Evolutionary conservation across 2,113 vertebrate genomes (phyloP), one percentile per base, ranked within the genome.

Genomic region (Mormoops blainvillei): DNA sequence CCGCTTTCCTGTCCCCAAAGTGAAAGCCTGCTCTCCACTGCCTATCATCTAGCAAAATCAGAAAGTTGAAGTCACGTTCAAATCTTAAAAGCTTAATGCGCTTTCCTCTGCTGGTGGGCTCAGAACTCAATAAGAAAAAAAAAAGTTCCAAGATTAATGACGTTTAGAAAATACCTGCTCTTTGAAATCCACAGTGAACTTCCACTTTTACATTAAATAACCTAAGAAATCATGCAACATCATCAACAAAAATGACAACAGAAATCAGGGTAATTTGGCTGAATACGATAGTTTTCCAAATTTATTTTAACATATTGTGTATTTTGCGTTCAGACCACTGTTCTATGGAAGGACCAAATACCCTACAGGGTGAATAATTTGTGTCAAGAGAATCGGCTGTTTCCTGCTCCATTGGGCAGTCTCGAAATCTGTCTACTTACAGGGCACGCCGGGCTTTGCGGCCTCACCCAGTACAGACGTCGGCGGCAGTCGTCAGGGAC

Each of bases 61-160:
- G 87, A 93, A 74, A 54, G 56, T 41, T n/a, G 76, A 93, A 87
- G 87, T 54, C 95, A 94, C n/a, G 85, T 54, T 61, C 97, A 95
- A 89, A 92, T 89, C 65, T 63, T 87, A 77, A 96, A 96, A 96
- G 58, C 83, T 89, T 73, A 90, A 94, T 76, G 56, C 38, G 28
- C 52, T 95, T 95, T 87, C 81, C 81, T 97, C 24, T 97, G 88
- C 88, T 58, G 7, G 41, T 54, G 71, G 87, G 45, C 67, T 68
- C 81, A 77, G 33, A 81, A 95, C 94, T 96, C 88, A 94, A 45
- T 96, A 8, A n/a, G 61, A 41, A 24, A 16, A 38, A n/a, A 54
- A n/a, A 1, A 9, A 70, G 22, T 45, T 61, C 36, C 70, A 94
- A 94, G 71, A 77, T 85, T 77, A 95, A 56, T 9, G 73, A 77